Evolutionary conservation across 37 sponge, comb jelly and placozoan species (phyloP), one percentile per base, ranked within the genome.

Genomic region (Oopsacas minuta): DNA sequence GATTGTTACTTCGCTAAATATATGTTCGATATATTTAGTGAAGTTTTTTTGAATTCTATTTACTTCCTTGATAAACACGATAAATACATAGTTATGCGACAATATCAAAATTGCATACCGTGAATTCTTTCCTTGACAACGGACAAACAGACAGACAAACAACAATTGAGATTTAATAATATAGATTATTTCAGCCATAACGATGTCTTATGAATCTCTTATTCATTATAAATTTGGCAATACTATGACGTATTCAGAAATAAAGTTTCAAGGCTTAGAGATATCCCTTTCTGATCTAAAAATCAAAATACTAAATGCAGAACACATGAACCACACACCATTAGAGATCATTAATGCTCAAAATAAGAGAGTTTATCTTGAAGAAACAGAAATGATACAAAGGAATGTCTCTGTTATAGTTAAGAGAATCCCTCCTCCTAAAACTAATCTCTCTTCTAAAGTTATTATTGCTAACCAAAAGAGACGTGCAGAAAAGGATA

Each of bases 221-320:
- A 61, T 61, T 34, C 75, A 61, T n/a, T 61, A 61, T 34, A 61
- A 61, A n/a, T 61, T 61, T 61, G 75, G 75, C 7, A 61, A 61
- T 61, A 61, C 30, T 12, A 61, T 34, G 28, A n/a, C 7, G 5
- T 61, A 61, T n/a, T 61, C 17, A 3, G 30, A 25, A 25, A 61
- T 61, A 25, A 61, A 61, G 22, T 61, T 61, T 61, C 75, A 61
- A 25, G 75, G 75, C 7, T 34, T 61, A 3, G 75, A 61, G 5
- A 10, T 61, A 3, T 61, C 75, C 7, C 75, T 61, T 25, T 61
- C 20, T 12, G 75, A 61, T 61, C 75, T 61, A 7, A 61, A 61
- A 61, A 61, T 61, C 32, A 3, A 12, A 20, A 61, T 61, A 7
- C 75, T 61, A 5, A 5, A 61, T 5, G 75, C 75, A 25, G 28